These are phyloP conservation scores for Danionella dracula DNA, from an alignment of 2,797 vertebrate species.

Conservation along the genomic window DNA sequence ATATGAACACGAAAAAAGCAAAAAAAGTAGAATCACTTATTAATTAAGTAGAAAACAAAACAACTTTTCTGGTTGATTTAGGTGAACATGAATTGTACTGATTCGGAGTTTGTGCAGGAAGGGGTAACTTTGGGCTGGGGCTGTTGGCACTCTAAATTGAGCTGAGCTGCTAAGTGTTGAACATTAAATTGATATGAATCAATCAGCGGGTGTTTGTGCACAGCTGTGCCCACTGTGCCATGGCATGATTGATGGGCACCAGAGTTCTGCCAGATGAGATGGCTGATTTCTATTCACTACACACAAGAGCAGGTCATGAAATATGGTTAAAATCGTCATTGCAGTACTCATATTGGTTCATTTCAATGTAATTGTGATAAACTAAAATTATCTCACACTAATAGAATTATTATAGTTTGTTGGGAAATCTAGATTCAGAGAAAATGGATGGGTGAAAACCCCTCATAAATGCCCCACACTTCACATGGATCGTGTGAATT, in stretches of 20 bases:
- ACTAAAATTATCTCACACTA: too few species aligned
- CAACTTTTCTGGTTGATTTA: too few species aligned
- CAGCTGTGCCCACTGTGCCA: conserved; percentile 61
- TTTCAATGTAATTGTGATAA: too few species aligned
- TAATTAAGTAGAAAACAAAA: too few species aligned
- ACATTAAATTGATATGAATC: conserved; percentile 68
- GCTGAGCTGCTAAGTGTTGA: conserved; percentile 65
- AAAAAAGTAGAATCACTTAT: too few species aligned
- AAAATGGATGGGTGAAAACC: too few species aligned
- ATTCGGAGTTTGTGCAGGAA: conserved; percentile 2
- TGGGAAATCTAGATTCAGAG: too few species aligned
- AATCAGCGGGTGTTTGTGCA: conserved; percentile 61
- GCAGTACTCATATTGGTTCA: too few species aligned
- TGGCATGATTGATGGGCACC: conserved; percentile 62
- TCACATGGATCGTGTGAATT: conserved; percentile 22
- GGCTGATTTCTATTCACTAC: conserved; percentile 45
- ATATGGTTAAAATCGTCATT: neutral
- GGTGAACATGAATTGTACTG: too few species aligned
- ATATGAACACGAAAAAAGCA: too few species aligned
- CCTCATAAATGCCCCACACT: conserved; percentile 21
- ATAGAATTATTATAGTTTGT: too few species aligned
- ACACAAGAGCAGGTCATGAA: conserved; percentile 30
- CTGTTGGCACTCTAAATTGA: conserved; percentile 55
- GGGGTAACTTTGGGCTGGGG: conserved; percentile 38
- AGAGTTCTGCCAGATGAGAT: conserved; percentile 48